phyloP scores from a whole-genome alignment of 2,113 vertebrate species.

The Entosphenus tridentatus region DNA sequence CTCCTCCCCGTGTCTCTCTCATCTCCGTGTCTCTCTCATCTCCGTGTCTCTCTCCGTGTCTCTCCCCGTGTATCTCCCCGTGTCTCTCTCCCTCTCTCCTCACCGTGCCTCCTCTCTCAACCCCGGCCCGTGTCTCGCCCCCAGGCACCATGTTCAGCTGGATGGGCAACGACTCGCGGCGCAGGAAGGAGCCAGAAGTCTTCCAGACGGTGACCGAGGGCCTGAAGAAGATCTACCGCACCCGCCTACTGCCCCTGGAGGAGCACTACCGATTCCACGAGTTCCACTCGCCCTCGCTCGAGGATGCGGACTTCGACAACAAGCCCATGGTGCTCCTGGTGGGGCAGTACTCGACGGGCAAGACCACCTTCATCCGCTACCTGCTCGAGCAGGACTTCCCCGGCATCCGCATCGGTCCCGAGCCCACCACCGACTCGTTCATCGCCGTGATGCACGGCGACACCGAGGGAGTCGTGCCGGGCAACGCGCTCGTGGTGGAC shows the following conservation, averaged over 20 bases:
- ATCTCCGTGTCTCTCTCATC: too few species aligned
- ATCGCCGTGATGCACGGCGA: slow-evolving; percentile 75
- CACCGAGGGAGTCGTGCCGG: slow-evolving; percentile 39
- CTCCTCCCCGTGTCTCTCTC: slow-evolving; percentile 13
- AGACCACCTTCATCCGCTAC: slow-evolving; percentile 80
- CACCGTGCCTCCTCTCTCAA: slow-evolving; percentile 9
- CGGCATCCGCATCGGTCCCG: slow-evolving; percentile 54
- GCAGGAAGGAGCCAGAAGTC: slow-evolving; percentile 40
- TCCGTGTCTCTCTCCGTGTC: slow-evolving; percentile 15
- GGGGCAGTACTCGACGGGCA: slow-evolving; percentile 72
- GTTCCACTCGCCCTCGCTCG: slow-evolving; percentile 54
- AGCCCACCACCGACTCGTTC: slow-evolving; percentile 75
- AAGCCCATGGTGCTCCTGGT: slow-evolving; percentile 83
- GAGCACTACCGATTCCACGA: slow-evolving; percentile 52
- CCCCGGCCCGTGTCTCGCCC: slow-evolving; percentile 11
- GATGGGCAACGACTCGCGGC: slow-evolving; percentile 38
- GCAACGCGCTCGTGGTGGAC: slow-evolving; percentile 69
- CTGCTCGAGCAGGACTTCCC: slow-evolving; percentile 73
- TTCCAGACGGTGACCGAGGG: slow-evolving; percentile 54
- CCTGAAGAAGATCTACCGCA: slow-evolving; percentile 46
- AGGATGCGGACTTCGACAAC: slow-evolving; percentile 66
- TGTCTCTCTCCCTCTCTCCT: slow-evolving; percentile 10
- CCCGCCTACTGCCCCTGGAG: slow-evolving; percentile 54
- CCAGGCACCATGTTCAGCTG: slow-evolving; percentile 57
- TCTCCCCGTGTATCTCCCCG: slow-evolving; percentile 11